Evolutionary conservation across 2,888 invertebrate genomes (phyloP), one percentile per base, ranked within the genome.

Genomic region (Schrankia costaestrigalis): DNA sequence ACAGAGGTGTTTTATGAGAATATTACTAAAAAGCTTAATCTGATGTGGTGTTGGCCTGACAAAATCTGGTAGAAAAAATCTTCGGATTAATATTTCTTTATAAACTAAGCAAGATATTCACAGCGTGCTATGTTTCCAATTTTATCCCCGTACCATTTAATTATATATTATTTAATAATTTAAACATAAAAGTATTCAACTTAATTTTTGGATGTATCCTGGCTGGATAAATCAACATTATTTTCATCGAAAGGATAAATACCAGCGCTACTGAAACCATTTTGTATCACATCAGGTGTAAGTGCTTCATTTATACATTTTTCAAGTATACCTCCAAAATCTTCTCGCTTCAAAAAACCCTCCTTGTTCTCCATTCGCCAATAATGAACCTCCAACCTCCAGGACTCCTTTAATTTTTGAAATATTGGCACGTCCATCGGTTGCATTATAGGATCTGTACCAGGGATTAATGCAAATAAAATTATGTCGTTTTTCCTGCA

Each of bases 251-350:
- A 32, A 5, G 32, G 32, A 10, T 12, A 42, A 11, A 40, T 11
- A 5, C 39, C 39, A 13, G 31, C 27, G 17, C 28, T 17, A 14
- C 38, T 26, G 25, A 38, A 42, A n/a, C 42, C 38, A 38, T 35
- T 23, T 25, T 18, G 24, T 11, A 42, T 35, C 4, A 19, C 24
- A 17, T 28, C 23, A 21, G 35, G 35, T 13, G 23, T 24, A 13
- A 40, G 31, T 11, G 26, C 31, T 11, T 30, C 35, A 26, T 22
- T 21, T 21, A 43, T 26, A 9, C 28, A 27, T 22, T 26, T 30
- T 26, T 39, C 33, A 11, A 43, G 32, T 11, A 43, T 17, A 14
- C 26, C 30, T 7, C 18, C 35, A 27, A 39, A 39, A 26, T 35
- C 32, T 32, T 32, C 31, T 27, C 31, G 15, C 24, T 31, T 35